Evolutionary conservation across 2,888 invertebrate species (phyloP).

Genomic region (Spodoptera exigua): DNA sequence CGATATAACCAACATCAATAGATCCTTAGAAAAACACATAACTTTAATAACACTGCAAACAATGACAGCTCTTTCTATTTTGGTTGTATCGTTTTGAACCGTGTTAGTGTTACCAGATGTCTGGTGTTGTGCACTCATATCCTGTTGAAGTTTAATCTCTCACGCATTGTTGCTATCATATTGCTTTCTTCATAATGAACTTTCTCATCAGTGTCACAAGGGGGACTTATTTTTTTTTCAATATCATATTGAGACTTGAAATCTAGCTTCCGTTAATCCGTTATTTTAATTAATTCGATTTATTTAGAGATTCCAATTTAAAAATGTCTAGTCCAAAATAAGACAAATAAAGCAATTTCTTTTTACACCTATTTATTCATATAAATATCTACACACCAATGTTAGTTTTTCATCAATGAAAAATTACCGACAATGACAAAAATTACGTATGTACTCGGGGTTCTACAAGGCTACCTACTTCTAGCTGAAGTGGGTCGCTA

Average conservation of each 20-base stretch:
- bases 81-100: constrained; percentile 26
- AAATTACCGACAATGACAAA: constrained; percentile 24
- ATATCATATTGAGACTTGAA: no score
- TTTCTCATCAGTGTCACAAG: no score
- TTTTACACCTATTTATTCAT: no score
- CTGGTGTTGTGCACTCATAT: constrained; percentile 34
- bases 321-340: no score
- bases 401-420: no score
- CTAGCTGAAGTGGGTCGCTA: constrained; percentile 63
- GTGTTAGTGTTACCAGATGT: constrained; percentile 42
- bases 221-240: no score
- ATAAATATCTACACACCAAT: no score
- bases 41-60: background rate
- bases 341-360: no score
- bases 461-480: constrained; percentile 52
- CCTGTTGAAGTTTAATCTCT: constrained; percentile 26
- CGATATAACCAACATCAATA: constrained; percentile 30
- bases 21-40: constrained; percentile 12
- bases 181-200: constrained; percentile 3
- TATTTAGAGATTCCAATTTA: no score
- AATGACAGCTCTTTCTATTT: constrained; percentile 27
- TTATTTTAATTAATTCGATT: no score
- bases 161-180: constrained; percentile 17
- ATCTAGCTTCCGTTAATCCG: no score
- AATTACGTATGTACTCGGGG: constrained; percentile 25